Conservation (phyloP, 1,140 invertebrate species). For the Drosophila micromelanica region DNA sequence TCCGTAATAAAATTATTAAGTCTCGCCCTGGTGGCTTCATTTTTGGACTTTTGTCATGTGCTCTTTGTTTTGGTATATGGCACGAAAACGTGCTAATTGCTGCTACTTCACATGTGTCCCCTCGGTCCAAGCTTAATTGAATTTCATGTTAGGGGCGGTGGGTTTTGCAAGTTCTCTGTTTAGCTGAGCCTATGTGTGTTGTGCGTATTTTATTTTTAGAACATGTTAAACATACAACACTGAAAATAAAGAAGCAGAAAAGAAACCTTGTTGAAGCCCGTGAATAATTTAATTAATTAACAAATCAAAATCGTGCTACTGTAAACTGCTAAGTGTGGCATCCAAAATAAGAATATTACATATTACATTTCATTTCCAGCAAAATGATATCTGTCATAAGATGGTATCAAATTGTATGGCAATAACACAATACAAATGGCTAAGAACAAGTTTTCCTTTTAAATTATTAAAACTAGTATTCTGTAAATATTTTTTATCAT, state of each 20-base stretch:
- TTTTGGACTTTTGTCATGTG: constrained; percentile 31
- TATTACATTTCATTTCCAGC: too few species aligned
- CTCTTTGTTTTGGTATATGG: constrained; percentile 27
- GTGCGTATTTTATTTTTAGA: constrained; percentile 39
- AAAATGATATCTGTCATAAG: background rate
- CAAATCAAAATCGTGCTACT: constrained; percentile 24
- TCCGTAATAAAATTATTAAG: constrained; percentile 4
- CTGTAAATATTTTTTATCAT: too few species aligned
- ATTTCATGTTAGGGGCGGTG: constrained; percentile 10
- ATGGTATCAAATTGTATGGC: too few species aligned
- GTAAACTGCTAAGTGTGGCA: background rate
- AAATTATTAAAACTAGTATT: too few species aligned
- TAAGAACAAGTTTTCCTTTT: too few species aligned
- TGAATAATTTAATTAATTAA: constrained; percentile 55
- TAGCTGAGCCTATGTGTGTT: background rate
- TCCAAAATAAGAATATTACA: too few species aligned
- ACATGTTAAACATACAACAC: constrained; percentile 39
- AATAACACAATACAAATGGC: too few species aligned
- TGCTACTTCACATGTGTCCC: constrained; percentile 29
- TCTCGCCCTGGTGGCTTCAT: constrained; percentile 2
- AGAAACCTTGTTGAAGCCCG: constrained; percentile 23
- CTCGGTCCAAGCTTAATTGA: constrained; percentile 45
- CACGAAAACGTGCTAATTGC: constrained; percentile 33
- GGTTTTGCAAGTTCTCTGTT: background rate
- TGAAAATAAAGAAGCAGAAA: background rate